Conservation (phyloP, 2,113 vertebrate species). For the Narcine bancroftii region DNA sequence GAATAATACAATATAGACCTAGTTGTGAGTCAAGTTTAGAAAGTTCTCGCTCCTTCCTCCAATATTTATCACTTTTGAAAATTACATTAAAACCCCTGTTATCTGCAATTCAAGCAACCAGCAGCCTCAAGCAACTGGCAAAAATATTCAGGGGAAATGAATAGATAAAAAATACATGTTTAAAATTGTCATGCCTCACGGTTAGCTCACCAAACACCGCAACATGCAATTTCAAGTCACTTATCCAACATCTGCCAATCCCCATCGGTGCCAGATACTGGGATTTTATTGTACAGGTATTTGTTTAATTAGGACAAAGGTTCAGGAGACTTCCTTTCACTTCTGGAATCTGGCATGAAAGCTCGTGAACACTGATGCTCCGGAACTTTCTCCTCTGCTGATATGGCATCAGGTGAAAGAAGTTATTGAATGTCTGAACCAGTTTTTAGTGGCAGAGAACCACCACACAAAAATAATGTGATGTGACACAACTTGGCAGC, state of each 20-base stretch:
- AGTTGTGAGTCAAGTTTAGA: neutral
- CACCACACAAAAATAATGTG: conserved; percentile 14
- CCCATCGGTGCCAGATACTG: too few species aligned
- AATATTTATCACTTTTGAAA: too few species aligned
- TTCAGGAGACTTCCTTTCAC: neutral
- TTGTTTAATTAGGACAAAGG: neutral
- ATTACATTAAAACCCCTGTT: too few species aligned
- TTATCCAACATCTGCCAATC: too few species aligned
- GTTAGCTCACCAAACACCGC: too few species aligned
- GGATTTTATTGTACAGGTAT: too few species aligned
- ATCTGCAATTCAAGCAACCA: too few species aligned
- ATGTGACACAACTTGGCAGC: conserved; percentile 16
- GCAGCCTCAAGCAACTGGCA: too few species aligned
- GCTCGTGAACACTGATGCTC: neutral
- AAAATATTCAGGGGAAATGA: too few species aligned
- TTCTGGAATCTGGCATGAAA: neutral
- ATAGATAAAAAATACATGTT: too few species aligned
- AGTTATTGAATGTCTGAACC: neutral
- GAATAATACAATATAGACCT: neutral
- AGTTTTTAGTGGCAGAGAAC: conserved; percentile 19
- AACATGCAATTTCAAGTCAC: too few species aligned
- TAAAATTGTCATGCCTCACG: too few species aligned
- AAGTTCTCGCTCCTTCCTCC: neutral
- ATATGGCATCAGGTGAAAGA: neutral
- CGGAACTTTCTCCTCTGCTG: neutral